Evolutionary conservation across 2,888 invertebrate species (phyloP), one percentile per base, ranked within the genome.

Genomic region (Apodemia mormo): DNA sequence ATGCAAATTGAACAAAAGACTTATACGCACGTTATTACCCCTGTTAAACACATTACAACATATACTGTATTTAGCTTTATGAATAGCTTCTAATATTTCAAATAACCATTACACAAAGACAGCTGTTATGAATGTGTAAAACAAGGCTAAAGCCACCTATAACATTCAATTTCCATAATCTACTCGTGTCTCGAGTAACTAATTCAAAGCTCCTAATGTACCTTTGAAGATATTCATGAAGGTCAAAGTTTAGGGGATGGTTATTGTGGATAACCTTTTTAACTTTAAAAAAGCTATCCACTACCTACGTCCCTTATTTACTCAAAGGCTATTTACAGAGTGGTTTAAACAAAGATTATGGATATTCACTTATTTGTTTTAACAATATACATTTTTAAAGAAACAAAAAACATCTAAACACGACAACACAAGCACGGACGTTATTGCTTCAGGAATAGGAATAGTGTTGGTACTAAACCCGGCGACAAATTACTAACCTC

Each of bases 121-220:
- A 61, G 14, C 1, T 33, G 30, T 33, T 33, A 61, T 61, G 14
- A 33, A 61, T 33, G 61, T 61, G 61, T 30, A 33, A 30, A 33
- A 61, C 30, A 61, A 30, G 14, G 12, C 30, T 33, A 33, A 61
- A 12, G 14, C 61, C 30, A 61, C 61, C 30, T 30, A 30, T 61
- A 61, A 61, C 61, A 33, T 61, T 61, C 61, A 61, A 61, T 61
- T 61, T 61, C 61, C 61, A 61, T 61, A 61, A 61, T 58, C 61
- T 9, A 61, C 61, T 61, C 61, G 33, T 33, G 61, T 33, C 30
- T 61, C 33, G 61, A 6, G 61, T 61, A 61, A 61, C 58, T 61
- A 61, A 61, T 61, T 61, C 61, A 61, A 30, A 61, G 10, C 61
- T 30, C 61, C 30, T 61, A 61, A 61, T 61, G 33, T 61, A 8